These are phyloP conservation scores for Phymanthus crucifer DNA, from an alignment of 92 coral and sea anemone genomes.

Conservation along the genomic window DNA sequence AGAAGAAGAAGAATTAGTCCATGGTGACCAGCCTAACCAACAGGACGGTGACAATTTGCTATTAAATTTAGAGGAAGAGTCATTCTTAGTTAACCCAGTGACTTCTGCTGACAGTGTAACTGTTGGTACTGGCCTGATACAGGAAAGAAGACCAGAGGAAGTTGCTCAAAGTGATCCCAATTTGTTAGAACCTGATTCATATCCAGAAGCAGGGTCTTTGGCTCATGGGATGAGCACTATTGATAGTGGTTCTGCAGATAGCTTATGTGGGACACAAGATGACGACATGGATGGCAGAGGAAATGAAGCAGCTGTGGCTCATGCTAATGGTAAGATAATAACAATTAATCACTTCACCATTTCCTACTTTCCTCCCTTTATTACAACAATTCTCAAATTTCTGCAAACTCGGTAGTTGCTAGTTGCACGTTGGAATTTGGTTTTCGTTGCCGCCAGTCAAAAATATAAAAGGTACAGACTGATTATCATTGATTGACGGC, in stretches of 20 bases:
- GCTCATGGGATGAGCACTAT: background rate
- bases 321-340: constrained; percentile 10
- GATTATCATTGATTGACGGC: too few relatives aligned
- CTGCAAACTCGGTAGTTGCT: too few relatives aligned
- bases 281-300: background rate
- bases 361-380: too few relatives aligned
- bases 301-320: background rate
- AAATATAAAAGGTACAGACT: too few relatives aligned
- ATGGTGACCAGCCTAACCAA: background rate
- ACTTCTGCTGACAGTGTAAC: background rate
- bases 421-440: too few relatives aligned
- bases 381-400: too few relatives aligned
- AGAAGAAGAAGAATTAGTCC: background rate
- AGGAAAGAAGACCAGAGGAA: background rate
- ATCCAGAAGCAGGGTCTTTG: background rate
- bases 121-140: background rate
- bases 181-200: background rate
- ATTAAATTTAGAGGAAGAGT: background rate
- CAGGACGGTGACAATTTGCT: background rate
- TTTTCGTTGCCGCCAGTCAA: too few relatives aligned
- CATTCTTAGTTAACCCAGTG: background rate
- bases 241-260: constrained; percentile 35
- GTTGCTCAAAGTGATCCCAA: background rate
- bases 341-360: too few relatives aligned
- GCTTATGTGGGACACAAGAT: constrained; percentile 27